phyloP scores from a whole-genome alignment of 2,113 vertebrate genomes.

The Lontra canadensis region DNA sequence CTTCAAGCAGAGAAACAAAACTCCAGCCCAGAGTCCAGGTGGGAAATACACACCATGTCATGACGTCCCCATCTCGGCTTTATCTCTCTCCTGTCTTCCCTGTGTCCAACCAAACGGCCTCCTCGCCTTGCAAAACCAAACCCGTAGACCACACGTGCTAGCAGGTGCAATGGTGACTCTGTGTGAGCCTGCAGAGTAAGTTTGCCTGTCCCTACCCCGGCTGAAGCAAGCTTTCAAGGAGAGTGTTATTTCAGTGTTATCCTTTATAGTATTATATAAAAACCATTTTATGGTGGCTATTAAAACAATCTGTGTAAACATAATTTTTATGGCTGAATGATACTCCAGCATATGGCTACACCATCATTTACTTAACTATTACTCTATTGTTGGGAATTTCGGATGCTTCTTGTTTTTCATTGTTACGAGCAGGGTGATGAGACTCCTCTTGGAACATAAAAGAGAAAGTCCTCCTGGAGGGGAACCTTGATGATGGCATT shows the following conservation, averaged over 20 bases:
- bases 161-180: accelerated
- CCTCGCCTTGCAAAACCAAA: background rate
- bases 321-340: constrained; percentile 27
- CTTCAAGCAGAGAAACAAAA: background rate
- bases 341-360: background rate
- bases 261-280: constrained; percentile 54
- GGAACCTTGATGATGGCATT: background rate
- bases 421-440: background rate
- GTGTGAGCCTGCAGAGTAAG: accelerated
- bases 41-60: background rate
- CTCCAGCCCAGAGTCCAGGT: background rate
- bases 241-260: background rate
- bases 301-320: constrained; percentile 59
- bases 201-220: background rate
- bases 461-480: background rate
- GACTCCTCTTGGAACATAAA: background rate
- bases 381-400: background rate
- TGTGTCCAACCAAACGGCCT: accelerated
- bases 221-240: background rate
- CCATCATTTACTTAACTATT: background rate
- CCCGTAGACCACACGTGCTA: accelerated
- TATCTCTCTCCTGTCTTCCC: too few relatives aligned
- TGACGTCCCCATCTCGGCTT: accelerated
- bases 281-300: background rate
- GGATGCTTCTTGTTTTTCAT: background rate